These are phyloP conservation scores for Leptarthrus brevirostris DNA, from an alignment of 2,888 invertebrate genomes.

Conservation along the genomic window DNA sequence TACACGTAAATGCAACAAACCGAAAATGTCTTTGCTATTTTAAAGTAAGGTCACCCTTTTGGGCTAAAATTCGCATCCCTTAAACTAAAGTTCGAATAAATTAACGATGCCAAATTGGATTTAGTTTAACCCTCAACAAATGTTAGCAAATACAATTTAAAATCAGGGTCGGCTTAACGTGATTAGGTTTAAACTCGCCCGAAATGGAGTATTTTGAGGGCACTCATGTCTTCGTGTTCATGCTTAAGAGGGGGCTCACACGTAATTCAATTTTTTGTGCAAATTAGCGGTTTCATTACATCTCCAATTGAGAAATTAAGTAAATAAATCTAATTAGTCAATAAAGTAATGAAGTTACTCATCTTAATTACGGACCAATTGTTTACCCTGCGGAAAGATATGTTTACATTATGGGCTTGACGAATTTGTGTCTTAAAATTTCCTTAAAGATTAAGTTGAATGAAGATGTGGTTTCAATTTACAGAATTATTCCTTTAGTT, in stretches of 20 bases:
- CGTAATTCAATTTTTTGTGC: conserved; percentile 36
- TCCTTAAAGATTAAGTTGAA: too few species aligned
- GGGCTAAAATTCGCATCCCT: neutral
- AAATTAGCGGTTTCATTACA: conserved; percentile 49
- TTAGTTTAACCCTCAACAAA: conserved; percentile 47
- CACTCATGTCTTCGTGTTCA: neutral
- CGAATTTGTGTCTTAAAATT: too few species aligned
- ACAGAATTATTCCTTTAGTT: too few species aligned
- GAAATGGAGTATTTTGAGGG: conserved; percentile 23
- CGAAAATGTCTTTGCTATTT: too few species aligned
- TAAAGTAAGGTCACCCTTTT: too few species aligned
- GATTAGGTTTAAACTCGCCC: conserved; percentile 22
- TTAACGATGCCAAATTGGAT: conserved; percentile 41
- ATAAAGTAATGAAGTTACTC: conserved; percentile 14
- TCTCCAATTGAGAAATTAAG: conserved; percentile 40
- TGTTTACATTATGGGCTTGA: conserved; percentile 10
- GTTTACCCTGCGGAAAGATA: conserved; percentile 29
- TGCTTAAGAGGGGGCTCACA: neutral
- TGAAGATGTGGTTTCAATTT: too few species aligned
- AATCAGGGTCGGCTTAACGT: conserved; percentile 39
- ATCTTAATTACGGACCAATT: conserved; percentile 38
- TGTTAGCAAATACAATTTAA: conserved; percentile 44
- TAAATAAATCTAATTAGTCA: conserved; percentile 38
- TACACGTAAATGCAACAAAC: too few species aligned
- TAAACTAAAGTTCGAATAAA: conserved; percentile 28